Percentiles rank a stretch among this genome's conserved stretches.
These are phyloP conservation scores for Ectropis crepuscularia DNA, from an alignment of 2,888 invertebrate genomes.

Conservation along the genomic window DNA sequence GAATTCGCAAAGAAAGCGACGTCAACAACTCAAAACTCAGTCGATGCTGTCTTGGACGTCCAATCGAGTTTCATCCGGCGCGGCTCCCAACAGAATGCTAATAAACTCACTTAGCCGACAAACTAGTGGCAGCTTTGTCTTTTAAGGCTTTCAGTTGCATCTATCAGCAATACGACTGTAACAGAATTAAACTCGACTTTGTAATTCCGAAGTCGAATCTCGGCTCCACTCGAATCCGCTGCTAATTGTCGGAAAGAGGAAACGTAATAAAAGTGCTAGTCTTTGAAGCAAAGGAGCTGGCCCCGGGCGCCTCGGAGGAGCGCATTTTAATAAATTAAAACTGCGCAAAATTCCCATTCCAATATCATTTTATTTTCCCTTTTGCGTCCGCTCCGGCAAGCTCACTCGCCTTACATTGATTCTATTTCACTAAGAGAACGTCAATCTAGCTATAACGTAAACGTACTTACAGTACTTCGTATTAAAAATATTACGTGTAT, in stretches of 20 bases:
- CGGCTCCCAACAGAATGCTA: slow-evolving; percentile 60
- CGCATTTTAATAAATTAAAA: slow-evolving; percentile 84
- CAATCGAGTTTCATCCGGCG: slow-evolving; percentile 67
- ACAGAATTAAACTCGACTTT: slow-evolving; percentile 72
- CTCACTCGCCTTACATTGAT: slow-evolving; percentile 66
- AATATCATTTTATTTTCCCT: slow-evolving; percentile 76
- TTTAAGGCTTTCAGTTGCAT: slow-evolving; percentile 65
- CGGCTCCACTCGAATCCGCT: slow-evolving; percentile 65
- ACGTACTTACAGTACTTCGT: slow-evolving; percentile 36
- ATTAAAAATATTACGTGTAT: slow-evolving; percentile 54
- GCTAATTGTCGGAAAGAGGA: slow-evolving; percentile 81
- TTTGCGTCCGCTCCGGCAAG: slow-evolving; percentile 57
- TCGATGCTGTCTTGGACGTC: slow-evolving; percentile 62
- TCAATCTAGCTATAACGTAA: slow-evolving; percentile 57
- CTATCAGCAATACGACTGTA: slow-evolving; percentile 71
- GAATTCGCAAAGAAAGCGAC: slow-evolving; percentile 46
- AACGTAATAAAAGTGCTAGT: slow-evolving; percentile 80
- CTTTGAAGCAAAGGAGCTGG: slow-evolving; percentile 78
- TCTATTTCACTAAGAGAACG: slow-evolving; percentile 62
- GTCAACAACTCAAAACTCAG: slow-evolving; percentile 55
- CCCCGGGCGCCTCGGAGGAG: slow-evolving; percentile 65
- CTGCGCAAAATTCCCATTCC: slow-evolving; percentile 78
- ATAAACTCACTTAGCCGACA: slow-evolving; percentile 71
- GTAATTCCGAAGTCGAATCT: slow-evolving; percentile 72
- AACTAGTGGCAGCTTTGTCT: slow-evolving; percentile 71